Percentiles rank a stretch among this genome's conserved stretches.
Evolutionary conservation across 2,113 vertebrate species (phyloP).

Genomic region (Oceanites oceanicus): DNA sequence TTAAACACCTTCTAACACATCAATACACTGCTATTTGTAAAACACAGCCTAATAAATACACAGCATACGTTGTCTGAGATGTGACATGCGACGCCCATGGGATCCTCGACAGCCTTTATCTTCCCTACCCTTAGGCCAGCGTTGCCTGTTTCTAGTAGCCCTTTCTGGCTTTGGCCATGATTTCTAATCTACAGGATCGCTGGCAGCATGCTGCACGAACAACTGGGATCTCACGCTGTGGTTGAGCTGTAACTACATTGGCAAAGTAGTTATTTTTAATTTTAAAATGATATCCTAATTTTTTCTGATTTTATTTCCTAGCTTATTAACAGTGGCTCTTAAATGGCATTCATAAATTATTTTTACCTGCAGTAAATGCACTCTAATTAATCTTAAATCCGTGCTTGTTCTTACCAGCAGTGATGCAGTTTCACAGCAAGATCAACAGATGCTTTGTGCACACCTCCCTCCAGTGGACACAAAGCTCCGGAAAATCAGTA

Average conservation of each 20-base stretch:
- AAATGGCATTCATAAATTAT: neutral
- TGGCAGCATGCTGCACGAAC: neutral
- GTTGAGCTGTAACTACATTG: neutral
- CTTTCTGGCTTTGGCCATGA: neutral
- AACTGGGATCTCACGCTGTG: neutral
- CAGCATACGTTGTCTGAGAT: accelerated
- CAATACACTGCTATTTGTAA: neutral
- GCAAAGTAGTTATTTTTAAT: neutral
- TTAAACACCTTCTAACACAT: neutral
- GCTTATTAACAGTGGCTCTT: neutral
- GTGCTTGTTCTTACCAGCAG: no score
- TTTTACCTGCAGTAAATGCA: neutral
- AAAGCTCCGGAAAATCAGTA: neutral
- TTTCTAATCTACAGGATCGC: accelerated
- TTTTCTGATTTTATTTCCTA: neutral
- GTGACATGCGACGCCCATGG: accelerated
- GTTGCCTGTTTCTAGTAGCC: neutral
- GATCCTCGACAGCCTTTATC: neutral
- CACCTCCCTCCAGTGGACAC: conserved; percentile 19
- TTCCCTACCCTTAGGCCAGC: neutral
- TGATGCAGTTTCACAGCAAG: neutral
- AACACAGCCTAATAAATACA: neutral
- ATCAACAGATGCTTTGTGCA: neutral
- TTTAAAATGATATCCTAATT: neutral
- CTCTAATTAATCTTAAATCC: neutral